Percentiles rank a stretch among this genome's conserved stretches.
Evolutionary conservation across 2,113 vertebrate genomes (phyloP).

Genomic region (Tachycineta bicolor): DNA sequence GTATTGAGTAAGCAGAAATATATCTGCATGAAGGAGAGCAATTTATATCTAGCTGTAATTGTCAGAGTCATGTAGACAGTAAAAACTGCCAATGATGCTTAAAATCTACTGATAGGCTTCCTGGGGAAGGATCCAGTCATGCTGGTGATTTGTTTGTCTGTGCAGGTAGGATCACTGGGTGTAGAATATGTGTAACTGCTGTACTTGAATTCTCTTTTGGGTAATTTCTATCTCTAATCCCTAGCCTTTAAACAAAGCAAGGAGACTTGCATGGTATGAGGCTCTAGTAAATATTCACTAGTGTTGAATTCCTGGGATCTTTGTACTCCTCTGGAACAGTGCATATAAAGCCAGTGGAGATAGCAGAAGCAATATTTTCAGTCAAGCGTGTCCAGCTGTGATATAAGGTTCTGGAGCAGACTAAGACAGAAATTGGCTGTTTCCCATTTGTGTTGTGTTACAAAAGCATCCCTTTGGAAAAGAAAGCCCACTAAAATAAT

Average conservation of each 20-base stretch:
- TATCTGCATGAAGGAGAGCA: not conserved
- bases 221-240: not conserved
- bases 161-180: not conserved
- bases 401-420: not conserved
- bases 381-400: not conserved
- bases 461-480: not conserved
- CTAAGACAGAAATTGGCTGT: not conserved
- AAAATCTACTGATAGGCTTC: not conserved
- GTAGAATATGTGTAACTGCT: not conserved
- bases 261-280: not conserved
- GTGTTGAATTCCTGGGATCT: not conserved
- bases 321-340: not conserved
- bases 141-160: not conserved
- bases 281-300: not conserved
- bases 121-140: not conserved
- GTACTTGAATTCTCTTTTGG: not conserved
- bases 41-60: not conserved
- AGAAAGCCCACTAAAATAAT: not conserved
- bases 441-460: not conserved
- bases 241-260: not conserved
- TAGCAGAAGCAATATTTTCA: not conserved
- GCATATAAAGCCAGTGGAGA: not conserved
- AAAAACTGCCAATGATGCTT: not conserved
- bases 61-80: not conserved
- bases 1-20: not conserved